Evolutionary conservation across 1,140 invertebrate genomes (phyloP), one percentile per base, ranked within the genome.

Genomic region (Wasmannia auropunctata): DNA sequence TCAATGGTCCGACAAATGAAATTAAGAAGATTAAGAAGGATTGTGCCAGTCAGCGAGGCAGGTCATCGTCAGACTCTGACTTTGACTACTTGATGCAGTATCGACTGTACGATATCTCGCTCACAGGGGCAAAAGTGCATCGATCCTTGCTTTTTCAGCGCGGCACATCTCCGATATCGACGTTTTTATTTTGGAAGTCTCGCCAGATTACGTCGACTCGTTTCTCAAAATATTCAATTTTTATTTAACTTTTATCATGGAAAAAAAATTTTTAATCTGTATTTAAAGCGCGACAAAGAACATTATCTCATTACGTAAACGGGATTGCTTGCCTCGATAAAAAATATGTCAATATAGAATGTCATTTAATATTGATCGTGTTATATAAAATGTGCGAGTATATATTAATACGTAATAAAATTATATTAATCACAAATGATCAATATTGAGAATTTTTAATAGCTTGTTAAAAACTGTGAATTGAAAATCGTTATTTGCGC

Each of bases 71-170:
- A 3, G 8, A 10, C 22, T 69, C 16, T 22, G 28, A 63, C 40
- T 65, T 34, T 19, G 76, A 22, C 34, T 43, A 31, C 19, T 65
- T 67, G 4, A 37, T 69, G 11, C 34, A 69, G 10, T 11, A 28
- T 70, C 28, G 31, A 3, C 37, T 5, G 16, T 72, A 3, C 56
- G 37, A n/a, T 83, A 83, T 83, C 79, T 72, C 34, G 4, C 37
- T 43, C 19, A n/a, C n/a, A 10, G 67, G 79, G 67, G 37, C 67
- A 83, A 74, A 83, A n/a, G n/a, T 19, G 14, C 34, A 80, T 69
- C 37, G 11, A n/a, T 80, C 34, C 5, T 72, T 43, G 54, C 34
- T 2, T 22, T 72, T 74, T 74, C 6, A 40, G 16, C 10, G 34
- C 10, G 34, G 28, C 63, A 70, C 40, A 8, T 49, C 11, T 43